Percentiles rank a stretch among this genome's conserved stretches.
These are phyloP conservation scores for Pseudotriccus pelzelni DNA, from an alignment of 2,797 vertebrate species.

Conservation along the genomic window DNA sequence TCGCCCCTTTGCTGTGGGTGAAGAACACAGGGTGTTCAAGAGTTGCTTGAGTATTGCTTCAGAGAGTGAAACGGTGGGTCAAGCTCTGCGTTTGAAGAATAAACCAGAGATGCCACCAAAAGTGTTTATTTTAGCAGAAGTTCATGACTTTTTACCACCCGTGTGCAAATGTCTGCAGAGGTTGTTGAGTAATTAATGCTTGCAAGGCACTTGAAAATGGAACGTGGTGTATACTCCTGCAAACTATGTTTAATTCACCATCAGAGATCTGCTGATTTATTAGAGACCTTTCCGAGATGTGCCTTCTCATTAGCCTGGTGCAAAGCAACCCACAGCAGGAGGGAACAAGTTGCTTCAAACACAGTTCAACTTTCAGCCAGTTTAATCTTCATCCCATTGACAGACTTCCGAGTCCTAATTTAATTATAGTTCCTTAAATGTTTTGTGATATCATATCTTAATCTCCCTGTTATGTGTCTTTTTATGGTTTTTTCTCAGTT, in stretches of 20 bases:
- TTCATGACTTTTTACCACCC: background rate
- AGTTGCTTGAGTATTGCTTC: background rate
- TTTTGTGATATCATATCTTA: background rate
- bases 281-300: background rate
- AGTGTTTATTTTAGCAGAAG: background rate
- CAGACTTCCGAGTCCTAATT: slow-evolving; percentile 24
- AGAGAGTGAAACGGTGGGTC: background rate
- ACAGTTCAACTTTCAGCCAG: background rate
- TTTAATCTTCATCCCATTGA: slow-evolving; percentile 20
- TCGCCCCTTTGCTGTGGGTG: background rate
- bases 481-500: slow-evolving; percentile 15
- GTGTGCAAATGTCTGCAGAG: background rate
- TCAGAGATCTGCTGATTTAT: background rate
- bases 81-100: background rate
- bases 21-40: background rate
- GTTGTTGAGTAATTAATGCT: background rate
- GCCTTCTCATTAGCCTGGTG: slow-evolving; percentile 6
- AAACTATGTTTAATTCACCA: background rate
- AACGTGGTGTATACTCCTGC: background rate
- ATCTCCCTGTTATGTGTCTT: slow-evolving; percentile 4
- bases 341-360: slow-evolving; percentile 31
- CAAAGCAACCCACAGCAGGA: slow-evolving; percentile 5
- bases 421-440: slow-evolving; percentile 32
- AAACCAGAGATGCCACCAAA: background rate
- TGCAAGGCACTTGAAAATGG: background rate